These are phyloP conservation scores for Theonella swinhoei DNA, from an alignment of 37 sponge, comb jelly and placozoan genomes.

Conservation along the genomic window DNA sequence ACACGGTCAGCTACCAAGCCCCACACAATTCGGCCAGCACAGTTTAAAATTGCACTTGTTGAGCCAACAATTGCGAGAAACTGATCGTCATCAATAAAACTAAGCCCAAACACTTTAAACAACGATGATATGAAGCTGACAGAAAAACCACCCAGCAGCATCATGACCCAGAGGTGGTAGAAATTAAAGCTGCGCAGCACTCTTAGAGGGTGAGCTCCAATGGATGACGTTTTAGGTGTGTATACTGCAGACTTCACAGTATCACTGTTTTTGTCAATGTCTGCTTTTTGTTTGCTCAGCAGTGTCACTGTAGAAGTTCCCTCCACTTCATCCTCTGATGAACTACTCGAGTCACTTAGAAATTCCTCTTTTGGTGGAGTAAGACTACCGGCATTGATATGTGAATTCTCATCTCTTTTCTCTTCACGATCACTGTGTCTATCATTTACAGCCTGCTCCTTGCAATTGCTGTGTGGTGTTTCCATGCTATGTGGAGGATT, in stretches of 20 bases:
- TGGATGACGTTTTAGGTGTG: not conserved
- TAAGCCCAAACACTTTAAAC: slow-evolving; percentile 75
- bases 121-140: slow-evolving; percentile 51
- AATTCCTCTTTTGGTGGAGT: not conserved
- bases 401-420: not conserved
- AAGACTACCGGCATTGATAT: not conserved
- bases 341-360: no score
- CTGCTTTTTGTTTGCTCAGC: not conserved
- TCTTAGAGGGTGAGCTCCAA: slow-evolving; percentile 37
- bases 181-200: slow-evolving; percentile 65
- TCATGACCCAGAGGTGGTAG: slow-evolving; percentile 80
- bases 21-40: slow-evolving; percentile 76
- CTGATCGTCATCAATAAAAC: slow-evolving; percentile 60
- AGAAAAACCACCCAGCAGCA: slow-evolving; percentile 53
- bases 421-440: not conserved
- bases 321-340: not conserved
- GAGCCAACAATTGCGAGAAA: slow-evolving; percentile 66
- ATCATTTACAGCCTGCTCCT: not conserved
- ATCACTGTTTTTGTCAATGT: not conserved
- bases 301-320: not conserved
- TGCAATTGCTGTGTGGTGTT: not conserved
- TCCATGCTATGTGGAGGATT: slow-evolving; percentile 37
- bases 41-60: slow-evolving; percentile 63
- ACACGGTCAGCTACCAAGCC: slow-evolving; percentile 64
- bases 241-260: not conserved